Evolutionary conservation across 1,140 invertebrate species (phyloP).

Genomic region (Hylaeus volcanicus): DNA sequence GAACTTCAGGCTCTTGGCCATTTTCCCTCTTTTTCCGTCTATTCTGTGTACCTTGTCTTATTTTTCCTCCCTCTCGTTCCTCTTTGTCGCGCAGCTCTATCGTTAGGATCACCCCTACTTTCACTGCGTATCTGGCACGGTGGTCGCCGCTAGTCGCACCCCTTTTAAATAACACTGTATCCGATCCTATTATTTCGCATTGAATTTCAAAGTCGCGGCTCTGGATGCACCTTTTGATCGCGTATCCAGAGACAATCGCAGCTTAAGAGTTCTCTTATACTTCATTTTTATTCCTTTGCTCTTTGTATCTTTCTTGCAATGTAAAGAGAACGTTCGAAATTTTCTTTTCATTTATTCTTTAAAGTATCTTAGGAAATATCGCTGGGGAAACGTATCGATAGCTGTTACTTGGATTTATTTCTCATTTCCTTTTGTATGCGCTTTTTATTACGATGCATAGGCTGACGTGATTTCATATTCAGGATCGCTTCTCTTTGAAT

Average conservation of each 20-base stretch:
- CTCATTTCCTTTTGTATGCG: no score
- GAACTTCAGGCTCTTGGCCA: conserved; percentile 61
- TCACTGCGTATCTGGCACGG: conserved; percentile 1
- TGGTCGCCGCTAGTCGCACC: not conserved
- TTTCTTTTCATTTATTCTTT: no score
- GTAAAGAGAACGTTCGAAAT: no score
- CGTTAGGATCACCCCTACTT: not conserved
- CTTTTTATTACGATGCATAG: no score
- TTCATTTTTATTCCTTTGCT: not conserved
- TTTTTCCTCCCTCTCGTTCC: not conserved
- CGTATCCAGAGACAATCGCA: not conserved
- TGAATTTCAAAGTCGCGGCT: not conserved
- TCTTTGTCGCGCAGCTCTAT: not conserved
- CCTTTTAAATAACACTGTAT: conserved; percentile 12
- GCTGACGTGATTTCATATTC: no score
- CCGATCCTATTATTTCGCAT: conserved; percentile 7
- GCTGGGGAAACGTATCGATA: no score
- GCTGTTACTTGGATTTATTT: no score
- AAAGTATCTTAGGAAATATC: no score
- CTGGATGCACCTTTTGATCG: conserved; percentile 5
- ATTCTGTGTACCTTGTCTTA: not conserved
- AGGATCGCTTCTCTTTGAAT: no score
- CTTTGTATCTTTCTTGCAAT: no score
- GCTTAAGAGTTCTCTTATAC: not conserved
- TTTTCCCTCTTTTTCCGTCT: conserved; percentile 18